A percentile compares a stretch with the other conserved stretches of the same genome.
Conservation (phyloP, 1,140 invertebrate species). For the Harpegnathos saltator region DNA sequence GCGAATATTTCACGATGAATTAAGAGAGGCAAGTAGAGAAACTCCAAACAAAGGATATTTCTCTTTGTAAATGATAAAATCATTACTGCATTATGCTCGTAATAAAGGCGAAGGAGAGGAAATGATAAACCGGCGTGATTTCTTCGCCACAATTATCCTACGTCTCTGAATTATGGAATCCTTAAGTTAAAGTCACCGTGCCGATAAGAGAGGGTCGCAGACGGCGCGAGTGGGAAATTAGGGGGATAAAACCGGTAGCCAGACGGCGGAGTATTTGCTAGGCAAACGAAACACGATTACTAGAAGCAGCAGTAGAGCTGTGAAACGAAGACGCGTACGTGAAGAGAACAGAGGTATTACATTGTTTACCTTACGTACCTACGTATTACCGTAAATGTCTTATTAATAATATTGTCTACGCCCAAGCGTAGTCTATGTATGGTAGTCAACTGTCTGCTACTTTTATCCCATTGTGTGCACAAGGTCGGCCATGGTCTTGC, state of each 20-base stretch:
- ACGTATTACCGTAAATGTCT: slow-evolving; percentile 77
- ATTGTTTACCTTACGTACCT: slow-evolving; percentile 77
- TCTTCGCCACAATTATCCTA: slow-evolving; percentile 58
- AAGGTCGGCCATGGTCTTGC: slow-evolving; percentile 67
- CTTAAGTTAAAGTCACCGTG: slow-evolving; percentile 55
- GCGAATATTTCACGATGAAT: not conserved
- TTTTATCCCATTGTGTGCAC: slow-evolving; percentile 75
- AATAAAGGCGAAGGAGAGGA: not conserved
- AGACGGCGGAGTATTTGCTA: slow-evolving; percentile 74
- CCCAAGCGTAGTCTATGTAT: slow-evolving; percentile 41
- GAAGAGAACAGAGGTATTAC: slow-evolving; percentile 64
- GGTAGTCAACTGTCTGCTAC: slow-evolving; percentile 69
- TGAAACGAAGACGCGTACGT: slow-evolving; percentile 48
- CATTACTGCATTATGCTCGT: not conserved
- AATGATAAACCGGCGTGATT: slow-evolving; percentile 7
- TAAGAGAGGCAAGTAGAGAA: not conserved
- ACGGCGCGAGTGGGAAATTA: slow-evolving; percentile 69
- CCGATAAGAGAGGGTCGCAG: slow-evolving; percentile 11
- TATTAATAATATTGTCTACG: slow-evolving; percentile 80
- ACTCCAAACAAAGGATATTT: not conserved
- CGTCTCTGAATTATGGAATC: slow-evolving; percentile 51
- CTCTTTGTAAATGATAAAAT: slow-evolving; percentile 9
- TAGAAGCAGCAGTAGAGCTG: slow-evolving; percentile 42
- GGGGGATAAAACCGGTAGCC: slow-evolving; percentile 55
- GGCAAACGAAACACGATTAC: slow-evolving; percentile 77